These are phyloP conservation scores for Steinernema scapterisci DNA, from an alignment of 2,888 invertebrate species.

Conservation along the genomic window DNA sequence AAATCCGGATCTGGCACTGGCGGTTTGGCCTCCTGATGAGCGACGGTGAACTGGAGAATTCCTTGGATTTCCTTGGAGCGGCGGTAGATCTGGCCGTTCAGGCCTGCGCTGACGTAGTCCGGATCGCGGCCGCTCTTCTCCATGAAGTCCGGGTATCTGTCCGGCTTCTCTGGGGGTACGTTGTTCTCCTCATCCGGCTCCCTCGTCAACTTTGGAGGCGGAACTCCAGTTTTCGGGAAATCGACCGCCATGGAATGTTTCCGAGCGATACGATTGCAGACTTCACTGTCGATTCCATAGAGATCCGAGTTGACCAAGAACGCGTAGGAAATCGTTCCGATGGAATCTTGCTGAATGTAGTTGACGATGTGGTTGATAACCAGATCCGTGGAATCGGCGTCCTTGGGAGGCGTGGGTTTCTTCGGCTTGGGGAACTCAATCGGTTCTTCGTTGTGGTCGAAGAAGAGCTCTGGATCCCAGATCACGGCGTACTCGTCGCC, in stretches of 20 bases:
- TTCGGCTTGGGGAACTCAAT: conserved; percentile 42
- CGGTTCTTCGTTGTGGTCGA: conserved; percentile 60
- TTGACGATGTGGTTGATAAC: conserved; percentile 62
- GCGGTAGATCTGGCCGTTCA: conserved; percentile 64
- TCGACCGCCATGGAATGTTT: conserved; percentile 67
- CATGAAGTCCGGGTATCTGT: conserved; percentile 52
- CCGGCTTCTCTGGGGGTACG: conserved; percentile 44
- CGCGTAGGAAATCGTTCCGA: conserved; percentile 66
- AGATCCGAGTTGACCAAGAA: conserved; percentile 67
- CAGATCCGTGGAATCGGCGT: background rate
- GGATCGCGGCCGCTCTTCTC: conserved; percentile 49
- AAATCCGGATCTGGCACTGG: conserved; percentile 37
- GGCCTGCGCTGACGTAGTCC: conserved; percentile 54
- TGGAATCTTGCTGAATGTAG: conserved; percentile 66
- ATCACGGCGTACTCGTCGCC: conserved; percentile 69
- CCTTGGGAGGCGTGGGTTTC: background rate
- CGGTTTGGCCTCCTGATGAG: conserved; percentile 36
- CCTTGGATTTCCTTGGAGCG: conserved; percentile 49
- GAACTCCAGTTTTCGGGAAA: conserved; percentile 67
- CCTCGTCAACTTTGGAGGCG: conserved; percentile 41
- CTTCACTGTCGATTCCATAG: conserved; percentile 55
- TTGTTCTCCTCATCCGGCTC: conserved; percentile 38
- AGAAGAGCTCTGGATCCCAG: conserved; percentile 68
- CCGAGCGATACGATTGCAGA: conserved; percentile 57
- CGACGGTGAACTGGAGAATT: conserved; percentile 45